A percentile compares a stretch with the other conserved stretches of the same genome.
These are phyloP conservation scores for Talpa occidentalis DNA, from an alignment of 2,113 vertebrate species.

Conservation along the genomic window DNA sequence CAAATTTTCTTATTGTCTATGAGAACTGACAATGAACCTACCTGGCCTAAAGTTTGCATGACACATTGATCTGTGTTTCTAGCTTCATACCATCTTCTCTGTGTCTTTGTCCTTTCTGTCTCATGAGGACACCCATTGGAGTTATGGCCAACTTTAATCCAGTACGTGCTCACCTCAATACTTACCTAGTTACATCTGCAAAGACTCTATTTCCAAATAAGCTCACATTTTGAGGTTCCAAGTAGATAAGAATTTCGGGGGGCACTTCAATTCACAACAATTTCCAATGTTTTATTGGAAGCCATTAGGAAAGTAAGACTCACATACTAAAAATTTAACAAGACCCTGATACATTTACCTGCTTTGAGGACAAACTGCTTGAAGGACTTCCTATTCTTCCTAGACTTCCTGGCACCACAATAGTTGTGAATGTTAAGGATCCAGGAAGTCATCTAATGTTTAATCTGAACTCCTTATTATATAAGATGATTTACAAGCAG, in stretches of 20 bases:
- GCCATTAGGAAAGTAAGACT: constrained; percentile 16
- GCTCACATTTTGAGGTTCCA: not conserved
- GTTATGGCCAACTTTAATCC: not conserved
- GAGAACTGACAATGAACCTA: no score
- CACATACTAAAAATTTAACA: not conserved
- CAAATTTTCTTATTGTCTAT: no score
- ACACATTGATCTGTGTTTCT: not conserved
- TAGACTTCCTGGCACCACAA: not conserved
- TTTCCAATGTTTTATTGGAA: not conserved
- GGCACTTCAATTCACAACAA: not conserved
- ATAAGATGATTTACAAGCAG: not conserved
- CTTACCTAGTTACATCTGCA: not conserved
- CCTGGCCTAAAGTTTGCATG: not conserved
- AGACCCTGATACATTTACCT: not conserved
- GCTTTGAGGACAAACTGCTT: not conserved
- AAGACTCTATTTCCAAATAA: constrained; percentile 16
- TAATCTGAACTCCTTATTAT: constrained; percentile 14
- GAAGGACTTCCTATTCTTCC: not conserved
- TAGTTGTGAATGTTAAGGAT: not conserved
- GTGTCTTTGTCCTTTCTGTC: not conserved
- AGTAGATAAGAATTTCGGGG: not conserved
- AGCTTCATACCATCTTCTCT: not conserved
- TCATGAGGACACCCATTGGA: not conserved
- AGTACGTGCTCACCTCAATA: not conserved
- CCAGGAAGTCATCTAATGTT: not conserved